Conservation (phyloP, 2,797 vertebrate genomes). For the Aphelocoma californica region DNA sequence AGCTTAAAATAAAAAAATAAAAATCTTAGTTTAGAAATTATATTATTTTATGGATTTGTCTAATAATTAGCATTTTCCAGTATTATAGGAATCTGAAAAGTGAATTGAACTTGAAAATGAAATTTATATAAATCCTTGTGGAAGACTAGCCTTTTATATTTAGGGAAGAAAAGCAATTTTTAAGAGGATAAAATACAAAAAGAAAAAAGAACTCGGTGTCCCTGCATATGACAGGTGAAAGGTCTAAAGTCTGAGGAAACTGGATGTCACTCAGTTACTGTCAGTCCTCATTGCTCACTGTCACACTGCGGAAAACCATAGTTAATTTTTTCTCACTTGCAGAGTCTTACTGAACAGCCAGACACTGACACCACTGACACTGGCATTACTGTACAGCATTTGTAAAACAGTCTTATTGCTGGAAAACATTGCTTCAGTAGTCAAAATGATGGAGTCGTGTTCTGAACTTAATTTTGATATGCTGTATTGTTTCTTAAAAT, state of each 20-base stretch:
- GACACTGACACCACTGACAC: not conserved
- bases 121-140: not conserved
- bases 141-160: not conserved
- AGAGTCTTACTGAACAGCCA: not conserved
- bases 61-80: not conserved
- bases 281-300: not conserved
- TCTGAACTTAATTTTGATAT: not conserved
- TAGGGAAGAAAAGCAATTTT: not conserved
- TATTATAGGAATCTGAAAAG: not conserved
- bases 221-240: not conserved
- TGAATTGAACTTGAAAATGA: not conserved
- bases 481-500: not conserved
- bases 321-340: not conserved
- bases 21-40: not conserved
- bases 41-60: not conserved
- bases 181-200: not conserved
- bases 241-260: not conserved
- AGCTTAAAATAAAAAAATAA: not conserved
- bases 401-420: not conserved
- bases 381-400: not conserved
- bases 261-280: not conserved
- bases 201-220: fast-evolving
- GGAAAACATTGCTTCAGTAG: not conserved
- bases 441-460: not conserved
- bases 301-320: not conserved